phyloP scores from a whole-genome alignment of 1,140 invertebrate genomes.

The Eurytemora carolleeae region DNA sequence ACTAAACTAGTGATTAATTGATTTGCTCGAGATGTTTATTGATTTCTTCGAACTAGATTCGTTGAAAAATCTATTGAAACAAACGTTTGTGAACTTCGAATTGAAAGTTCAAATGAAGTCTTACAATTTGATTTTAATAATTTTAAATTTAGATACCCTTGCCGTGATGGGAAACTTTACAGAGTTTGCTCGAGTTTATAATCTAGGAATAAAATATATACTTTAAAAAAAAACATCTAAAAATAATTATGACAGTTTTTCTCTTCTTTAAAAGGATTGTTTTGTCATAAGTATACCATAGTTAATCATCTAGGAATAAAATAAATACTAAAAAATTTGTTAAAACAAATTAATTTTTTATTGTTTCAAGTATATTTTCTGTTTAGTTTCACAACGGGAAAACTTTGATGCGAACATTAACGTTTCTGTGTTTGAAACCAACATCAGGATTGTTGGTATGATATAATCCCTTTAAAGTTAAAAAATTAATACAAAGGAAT shows the following conservation, averaged over 20 bases:
- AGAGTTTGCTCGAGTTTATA: conserved; percentile 63
- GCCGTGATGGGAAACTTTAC: conserved; percentile 87
- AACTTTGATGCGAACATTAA: conserved; percentile 94
- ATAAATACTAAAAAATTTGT: not conserved
- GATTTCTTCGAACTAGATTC: no score
- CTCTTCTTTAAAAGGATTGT: no score
- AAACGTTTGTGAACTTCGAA: no score
- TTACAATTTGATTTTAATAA: no score
- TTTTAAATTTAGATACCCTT: conserved; percentile 54
- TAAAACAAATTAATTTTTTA: not conserved
- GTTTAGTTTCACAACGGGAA: conserved; percentile 29
- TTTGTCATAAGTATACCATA: not conserved
- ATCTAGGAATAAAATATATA: no score
- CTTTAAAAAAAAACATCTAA: no score
- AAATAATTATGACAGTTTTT: no score
- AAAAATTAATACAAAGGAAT: no score
- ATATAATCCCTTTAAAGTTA: not conserved
- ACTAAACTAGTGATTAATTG: no score
- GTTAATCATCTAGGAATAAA: not conserved
- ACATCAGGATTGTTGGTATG: conserved; percentile 81
- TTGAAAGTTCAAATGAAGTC: no score
- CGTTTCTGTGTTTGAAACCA: conserved; percentile 99
- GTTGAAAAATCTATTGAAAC: no score
- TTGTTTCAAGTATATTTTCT: not conserved
- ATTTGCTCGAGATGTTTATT: no score